Base-by-base conservation (phyloP, 2,113 vertebrate genomes). In the Trichechus manatus region DNA sequence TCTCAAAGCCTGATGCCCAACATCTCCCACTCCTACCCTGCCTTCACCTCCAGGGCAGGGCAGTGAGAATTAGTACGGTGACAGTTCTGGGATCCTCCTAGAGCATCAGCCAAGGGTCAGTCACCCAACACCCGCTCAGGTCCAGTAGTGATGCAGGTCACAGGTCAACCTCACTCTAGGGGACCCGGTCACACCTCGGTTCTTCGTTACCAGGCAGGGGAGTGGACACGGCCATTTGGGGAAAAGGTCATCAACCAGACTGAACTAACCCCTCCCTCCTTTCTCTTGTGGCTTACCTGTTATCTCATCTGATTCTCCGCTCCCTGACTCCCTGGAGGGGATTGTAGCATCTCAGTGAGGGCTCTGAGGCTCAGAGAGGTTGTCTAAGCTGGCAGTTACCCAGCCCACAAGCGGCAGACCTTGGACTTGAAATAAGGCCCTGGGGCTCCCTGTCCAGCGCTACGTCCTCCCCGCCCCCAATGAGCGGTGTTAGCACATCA, bases 261-360 rank as follows among this genome's bases (percentile, higher is more conserved):
- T 6, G 33, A 29, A 36, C 9, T 27, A 13, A 36, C 1, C n/a
- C 3, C 9, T 23, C 39, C 50, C 50, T 13, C 27, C 25, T 1
- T 36, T 19, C 0, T 61, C 31, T 56, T 33, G 17, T 0, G 29
- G 2, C 4, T 0, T 0, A 3, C 3, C 27, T 4, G 0, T 15
- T 1, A 25, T 20, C 36, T 22, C 82, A 19, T 4, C 25, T 13
- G 39, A 11, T 61, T 25, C n/a, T 74, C 0, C 0, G 39, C 39
- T 39, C 39, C 39, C 39, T 39, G 39, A 39, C 39, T 39, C 47
- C 22, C 14, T 4, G 4, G 68, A 50, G 44, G 63, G 33, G 15
- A 29, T 7, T 10, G 0, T 0, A 50, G n/a, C 14, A 29, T 39
- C 23, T 29, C 1, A 6, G 66, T 1, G 23, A 74, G 59, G 63